Percentiles rank a stretch among this genome's conserved stretches.
phyloP scores from a whole-genome alignment of 2,113 vertebrate species.

The Notarius quadriscutis region DNA sequence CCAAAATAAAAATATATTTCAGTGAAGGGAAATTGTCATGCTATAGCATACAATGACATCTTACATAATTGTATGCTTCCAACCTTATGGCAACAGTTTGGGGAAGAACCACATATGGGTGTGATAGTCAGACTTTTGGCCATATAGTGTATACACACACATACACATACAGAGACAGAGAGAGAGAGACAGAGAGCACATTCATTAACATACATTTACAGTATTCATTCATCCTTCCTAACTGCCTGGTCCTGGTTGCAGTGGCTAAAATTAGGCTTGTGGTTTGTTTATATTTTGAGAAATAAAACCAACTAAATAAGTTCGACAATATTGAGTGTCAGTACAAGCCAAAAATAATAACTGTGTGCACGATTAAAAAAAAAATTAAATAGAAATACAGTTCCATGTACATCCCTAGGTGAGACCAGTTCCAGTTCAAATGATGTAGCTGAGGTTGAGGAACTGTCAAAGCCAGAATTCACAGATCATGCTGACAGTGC shows the following conservation, averaged over 20 bases:
- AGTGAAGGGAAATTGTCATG: neutral
- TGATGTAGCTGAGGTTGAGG: neutral
- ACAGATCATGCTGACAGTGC: neutral
- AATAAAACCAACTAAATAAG: neutral
- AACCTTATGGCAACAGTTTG: neutral
- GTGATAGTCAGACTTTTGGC: neutral
- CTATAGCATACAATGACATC: neutral
- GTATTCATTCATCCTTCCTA: neutral
- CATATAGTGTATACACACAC: neutral
- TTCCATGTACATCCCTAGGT: neutral
- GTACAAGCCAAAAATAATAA: neutral
- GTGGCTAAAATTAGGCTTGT: neutral
- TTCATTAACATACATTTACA: neutral
- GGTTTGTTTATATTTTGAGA: neutral
- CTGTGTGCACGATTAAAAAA: neutral
- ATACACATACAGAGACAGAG: neutral
- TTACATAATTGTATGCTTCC: neutral
- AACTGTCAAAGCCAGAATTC: neutral
- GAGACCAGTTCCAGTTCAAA: neutral
- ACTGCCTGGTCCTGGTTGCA: neutral
- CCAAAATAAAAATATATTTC: neutral
- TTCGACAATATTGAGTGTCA: neutral
- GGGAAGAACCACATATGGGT: neutral
- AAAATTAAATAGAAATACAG: neutral
- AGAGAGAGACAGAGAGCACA: neutral